A percentile compares a stretch with the other conserved stretches of the same genome.
Evolutionary conservation across 1,140 invertebrate species (phyloP).

Genomic region (Diabrotica undecimpunctata): DNA sequence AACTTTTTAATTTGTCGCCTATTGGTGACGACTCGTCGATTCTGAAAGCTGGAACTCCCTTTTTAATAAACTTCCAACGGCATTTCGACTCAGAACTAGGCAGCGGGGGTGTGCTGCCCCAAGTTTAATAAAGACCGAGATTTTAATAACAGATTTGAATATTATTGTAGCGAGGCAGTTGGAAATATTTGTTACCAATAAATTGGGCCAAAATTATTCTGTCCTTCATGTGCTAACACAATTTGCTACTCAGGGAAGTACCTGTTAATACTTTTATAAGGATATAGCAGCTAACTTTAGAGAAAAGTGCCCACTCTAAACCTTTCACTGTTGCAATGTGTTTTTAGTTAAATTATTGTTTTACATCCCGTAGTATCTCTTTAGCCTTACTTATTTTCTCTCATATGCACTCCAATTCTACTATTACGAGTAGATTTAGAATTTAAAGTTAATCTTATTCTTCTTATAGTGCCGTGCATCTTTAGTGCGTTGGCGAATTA

Average conservation of each 20-base stretch:
- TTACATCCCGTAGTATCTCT: no score
- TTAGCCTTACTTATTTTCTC: no score
- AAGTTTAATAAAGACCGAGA: slow-evolving; percentile 29
- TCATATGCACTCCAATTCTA: no score
- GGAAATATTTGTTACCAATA: slow-evolving; percentile 9
- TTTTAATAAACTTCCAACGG: slow-evolving; percentile 29
- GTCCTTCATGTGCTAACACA: slow-evolving; percentile 8
- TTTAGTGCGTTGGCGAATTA: no score
- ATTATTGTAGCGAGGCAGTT: slow-evolving; percentile 22
- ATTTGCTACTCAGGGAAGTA: not conserved
- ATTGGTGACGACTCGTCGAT: slow-evolving; percentile 8
- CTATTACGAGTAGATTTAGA: no score
- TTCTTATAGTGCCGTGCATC: no score
- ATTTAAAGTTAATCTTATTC: no score
- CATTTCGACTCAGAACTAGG: slow-evolving; percentile 6
- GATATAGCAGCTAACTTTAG: no score
- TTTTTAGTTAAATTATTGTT: no score
- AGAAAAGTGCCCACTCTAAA: no score
- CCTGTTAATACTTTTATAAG: not conserved
- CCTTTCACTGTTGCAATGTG: no score
- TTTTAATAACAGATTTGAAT: slow-evolving; percentile 30
- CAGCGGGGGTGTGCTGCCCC: slow-evolving; percentile 5
- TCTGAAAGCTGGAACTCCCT: slow-evolving; percentile 5
- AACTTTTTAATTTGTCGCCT: slow-evolving; percentile 8
- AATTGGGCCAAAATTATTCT: slow-evolving; percentile 8